These are phyloP conservation scores for Excalfactoria chinensis DNA, from an alignment of 2,113 vertebrate species.

Conservation along the genomic window DNA sequence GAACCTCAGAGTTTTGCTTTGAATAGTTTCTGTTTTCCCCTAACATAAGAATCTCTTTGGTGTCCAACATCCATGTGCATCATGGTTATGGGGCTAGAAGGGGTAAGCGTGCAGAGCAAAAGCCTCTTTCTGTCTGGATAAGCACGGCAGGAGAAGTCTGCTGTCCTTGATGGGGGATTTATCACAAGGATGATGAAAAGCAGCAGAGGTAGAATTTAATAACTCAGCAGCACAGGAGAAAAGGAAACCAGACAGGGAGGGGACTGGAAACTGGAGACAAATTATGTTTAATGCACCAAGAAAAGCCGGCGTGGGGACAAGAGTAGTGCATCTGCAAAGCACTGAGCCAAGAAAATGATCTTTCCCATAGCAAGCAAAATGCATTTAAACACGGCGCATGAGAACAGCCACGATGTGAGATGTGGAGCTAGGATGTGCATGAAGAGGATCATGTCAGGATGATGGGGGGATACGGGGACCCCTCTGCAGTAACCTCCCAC, in stretches of 20 bases:
- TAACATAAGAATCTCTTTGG: background rate
- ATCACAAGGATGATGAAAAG: background rate
- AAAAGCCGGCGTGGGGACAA: rapidly evolving
- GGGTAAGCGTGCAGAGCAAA: background rate
- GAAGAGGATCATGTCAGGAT: background rate
- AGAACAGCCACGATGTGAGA: background rate
- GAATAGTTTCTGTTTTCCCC: background rate
- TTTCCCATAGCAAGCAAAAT: background rate
- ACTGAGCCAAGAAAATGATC: background rate
- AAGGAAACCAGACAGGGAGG: background rate
- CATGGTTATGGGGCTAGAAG: background rate
- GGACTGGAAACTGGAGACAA: background rate
- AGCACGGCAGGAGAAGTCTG: background rate
- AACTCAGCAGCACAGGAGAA: background rate
- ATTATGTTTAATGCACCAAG: background rate
- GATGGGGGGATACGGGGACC: rapidly evolving
- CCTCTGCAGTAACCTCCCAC: background rate
- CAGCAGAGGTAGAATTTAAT: background rate
- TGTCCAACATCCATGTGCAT: background rate
- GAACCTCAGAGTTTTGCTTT: background rate
- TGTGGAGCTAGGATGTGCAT: background rate
- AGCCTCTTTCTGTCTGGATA: background rate
- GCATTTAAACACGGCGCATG: background rate
- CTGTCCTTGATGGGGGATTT: background rate
- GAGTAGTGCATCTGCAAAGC: background rate